phyloP scores from a whole-genome alignment of 1,140 invertebrate species.

The Brachionus calyciflorus region DNA sequence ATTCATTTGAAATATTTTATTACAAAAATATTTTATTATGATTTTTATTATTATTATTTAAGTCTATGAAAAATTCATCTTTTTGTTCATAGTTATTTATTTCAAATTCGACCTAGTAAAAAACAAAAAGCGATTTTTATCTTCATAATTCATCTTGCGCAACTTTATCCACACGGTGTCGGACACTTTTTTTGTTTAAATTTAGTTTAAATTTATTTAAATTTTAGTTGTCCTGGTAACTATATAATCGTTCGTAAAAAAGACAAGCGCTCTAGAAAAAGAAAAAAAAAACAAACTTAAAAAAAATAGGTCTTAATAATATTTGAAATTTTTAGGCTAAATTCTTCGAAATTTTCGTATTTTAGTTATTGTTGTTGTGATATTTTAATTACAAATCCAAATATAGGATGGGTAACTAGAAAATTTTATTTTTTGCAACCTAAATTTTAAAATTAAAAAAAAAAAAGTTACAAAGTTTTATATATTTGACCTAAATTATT shows the following conservation, averaged over 20 bases:
- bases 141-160: no score
- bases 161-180: no score
- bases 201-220: no score
- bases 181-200: no score
- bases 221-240: slow-evolving; percentile 9
- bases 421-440: slow-evolving; percentile 22
- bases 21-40: no score
- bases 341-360: no score
- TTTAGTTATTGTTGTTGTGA: not conserved
- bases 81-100: no score
- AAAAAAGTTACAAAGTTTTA: slow-evolving; percentile 41
- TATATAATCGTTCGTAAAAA: not conserved
- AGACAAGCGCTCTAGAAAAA: not conserved
- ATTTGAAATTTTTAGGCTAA: slow-evolving; percentile 22
- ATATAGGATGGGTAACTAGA: slow-evolving; percentile 40
- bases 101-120: no score
- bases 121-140: no score
- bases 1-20: no score
- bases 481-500: slow-evolving; percentile 37
- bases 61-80: no score
- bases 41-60: no score
- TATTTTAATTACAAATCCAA: slow-evolving; percentile 24
- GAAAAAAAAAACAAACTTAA: not conserved
- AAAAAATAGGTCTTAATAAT: slow-evolving; percentile 13
- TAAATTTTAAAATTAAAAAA: slow-evolving; percentile 17